Conservation (phyloP, 1,140 invertebrate genomes). For the Panagrolaimus sp. region DNA sequence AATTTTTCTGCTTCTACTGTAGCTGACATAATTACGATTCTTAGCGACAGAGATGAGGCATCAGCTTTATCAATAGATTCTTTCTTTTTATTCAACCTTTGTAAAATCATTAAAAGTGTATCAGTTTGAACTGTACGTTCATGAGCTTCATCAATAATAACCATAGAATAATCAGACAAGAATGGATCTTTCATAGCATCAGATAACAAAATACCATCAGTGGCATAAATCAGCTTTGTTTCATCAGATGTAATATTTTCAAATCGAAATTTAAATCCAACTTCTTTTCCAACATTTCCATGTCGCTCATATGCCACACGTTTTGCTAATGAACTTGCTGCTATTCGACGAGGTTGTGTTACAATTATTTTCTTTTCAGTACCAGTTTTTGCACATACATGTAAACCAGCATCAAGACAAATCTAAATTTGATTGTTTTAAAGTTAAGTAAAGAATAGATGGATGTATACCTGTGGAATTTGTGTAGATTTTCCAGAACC, state of each 20-base stretch:
- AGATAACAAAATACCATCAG: slow-evolving; percentile 86
- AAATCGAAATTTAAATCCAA: slow-evolving; percentile 87
- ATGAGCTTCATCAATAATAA: slow-evolving; percentile 94
- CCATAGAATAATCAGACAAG: slow-evolving; percentile 68
- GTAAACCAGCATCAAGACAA: slow-evolving; percentile 65
- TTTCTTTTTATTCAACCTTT: slow-evolving; percentile 63
- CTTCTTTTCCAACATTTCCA: slow-evolving; percentile 66
- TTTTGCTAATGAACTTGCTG: slow-evolving; percentile 79
- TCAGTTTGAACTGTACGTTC: slow-evolving; percentile 92
- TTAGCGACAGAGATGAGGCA: too few relatives aligned
- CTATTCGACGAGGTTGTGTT: slow-evolving; percentile 80
- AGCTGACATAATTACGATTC: slow-evolving; percentile 83
- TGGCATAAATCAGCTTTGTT: slow-evolving; percentile 78
- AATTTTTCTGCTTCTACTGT: slow-evolving; percentile 92
- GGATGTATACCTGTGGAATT: slow-evolving; percentile 67
- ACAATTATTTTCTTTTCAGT: slow-evolving; percentile 66
- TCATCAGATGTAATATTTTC: slow-evolving; percentile 72
- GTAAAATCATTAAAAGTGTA: slow-evolving; percentile 76
- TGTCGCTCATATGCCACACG: slow-evolving; percentile 75
- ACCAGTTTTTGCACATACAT: slow-evolving; percentile 59
- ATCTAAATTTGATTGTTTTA: too few relatives aligned
- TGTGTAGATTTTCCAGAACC: slow-evolving; percentile 85
- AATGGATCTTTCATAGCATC: slow-evolving; percentile 71
- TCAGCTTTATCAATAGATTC: slow-evolving; percentile 2
- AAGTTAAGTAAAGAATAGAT: too few relatives aligned